A percentile compares a stretch with the other conserved stretches of the same genome.
phyloP scores from a whole-genome alignment of 2,888 invertebrate species.

The Drosophila kambysellisi region DNA sequence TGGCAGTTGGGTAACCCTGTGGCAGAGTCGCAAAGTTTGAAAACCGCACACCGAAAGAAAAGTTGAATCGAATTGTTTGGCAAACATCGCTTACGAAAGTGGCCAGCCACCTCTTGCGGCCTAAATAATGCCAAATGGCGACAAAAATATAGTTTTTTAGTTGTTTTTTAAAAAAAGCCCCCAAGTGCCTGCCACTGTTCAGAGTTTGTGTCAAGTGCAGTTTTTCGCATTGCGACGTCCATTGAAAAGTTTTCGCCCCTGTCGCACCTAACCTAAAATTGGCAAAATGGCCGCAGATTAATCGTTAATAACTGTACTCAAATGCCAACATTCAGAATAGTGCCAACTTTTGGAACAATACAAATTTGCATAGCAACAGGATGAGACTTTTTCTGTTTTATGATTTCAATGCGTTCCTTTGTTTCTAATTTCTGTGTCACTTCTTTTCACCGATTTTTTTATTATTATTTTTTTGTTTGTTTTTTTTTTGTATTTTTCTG shows the following conservation, averaged over 20 bases:
- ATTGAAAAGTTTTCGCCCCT: constrained; percentile 42
- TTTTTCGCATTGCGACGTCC: constrained; percentile 52
- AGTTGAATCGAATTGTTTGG: constrained; percentile 54
- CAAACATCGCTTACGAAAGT: constrained; percentile 25
- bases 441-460: constrained; percentile 1
- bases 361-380: constrained; percentile 69
- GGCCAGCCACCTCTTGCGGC: background rate
- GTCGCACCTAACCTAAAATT: constrained; percentile 31
- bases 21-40: constrained; percentile 41
- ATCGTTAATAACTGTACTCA: constrained; percentile 68
- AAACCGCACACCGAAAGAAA: constrained; percentile 53
- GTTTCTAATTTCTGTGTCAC: constrained; percentile 5
- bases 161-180: constrained; percentile 6
- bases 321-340: constrained; percentile 35
- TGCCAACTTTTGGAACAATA: constrained; percentile 42
- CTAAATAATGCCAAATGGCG: constrained; percentile 43
- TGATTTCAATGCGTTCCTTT: constrained; percentile 38
- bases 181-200: constrained; percentile 14
- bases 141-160: constrained; percentile 19
- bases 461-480: constrained; percentile 2
- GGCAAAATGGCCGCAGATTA: constrained; percentile 54
- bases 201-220: constrained; percentile 53
- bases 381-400: constrained; percentile 67
- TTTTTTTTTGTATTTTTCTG: constrained; percentile 5
- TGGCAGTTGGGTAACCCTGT: constrained; percentile 27